Base-by-base conservation (phyloP, 1,140 invertebrate species). In the Formica exsecta region DNA sequence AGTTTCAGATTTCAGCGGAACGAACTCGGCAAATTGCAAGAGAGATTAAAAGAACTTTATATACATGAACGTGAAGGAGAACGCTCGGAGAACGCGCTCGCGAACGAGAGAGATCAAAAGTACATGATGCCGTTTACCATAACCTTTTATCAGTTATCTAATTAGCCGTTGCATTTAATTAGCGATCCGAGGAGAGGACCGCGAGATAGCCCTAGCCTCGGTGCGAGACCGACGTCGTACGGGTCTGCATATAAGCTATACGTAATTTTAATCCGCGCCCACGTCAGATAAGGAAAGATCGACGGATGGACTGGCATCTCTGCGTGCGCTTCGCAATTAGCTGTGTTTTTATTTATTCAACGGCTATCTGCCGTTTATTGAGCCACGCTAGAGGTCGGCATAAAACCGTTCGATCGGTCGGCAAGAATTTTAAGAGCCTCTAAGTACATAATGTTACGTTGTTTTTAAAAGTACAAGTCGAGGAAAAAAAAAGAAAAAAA, bases 131-230 rank as follows among this genome's bases (percentile, higher is more conserved):
- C 65, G 62, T 75, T 86, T 68, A 66, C 90, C 86, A 91, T 91
- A 91, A 91, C 87, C 89, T 90, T 89, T 91, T 92, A 93, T 93
- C 92, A 92, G 89, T 93, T 91, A 92, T 93, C 91, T 93, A 93
- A 93, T 93, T 93, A 93, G 88, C 89, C 83, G 87, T 92, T 92
- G 91, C 90, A 92, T 92, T 92, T 92, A 92, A 93, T 93, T 92
- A 93, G 90, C 89, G 88, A 87, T 59, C 70, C 76, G 48, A 85
- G 59, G 22, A 90, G 86, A 89, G 76, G 79, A 84, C 80, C 51
- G 74, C 79, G 86, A 90, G 87, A 87, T 75, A 86, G 81, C n/a
- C 51, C 41, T 65, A 62, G 66, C 62, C 62, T 70, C 38, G 51
- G 64, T 62, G 85, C 73, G 85, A 90, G 77, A 88, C 68, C 87